A percentile compares a stretch with the other conserved stretches of the same genome.
Evolutionary conservation across 2,113 vertebrate genomes (phyloP).

Genomic region (Pelvicachromis taeniatus): DNA sequence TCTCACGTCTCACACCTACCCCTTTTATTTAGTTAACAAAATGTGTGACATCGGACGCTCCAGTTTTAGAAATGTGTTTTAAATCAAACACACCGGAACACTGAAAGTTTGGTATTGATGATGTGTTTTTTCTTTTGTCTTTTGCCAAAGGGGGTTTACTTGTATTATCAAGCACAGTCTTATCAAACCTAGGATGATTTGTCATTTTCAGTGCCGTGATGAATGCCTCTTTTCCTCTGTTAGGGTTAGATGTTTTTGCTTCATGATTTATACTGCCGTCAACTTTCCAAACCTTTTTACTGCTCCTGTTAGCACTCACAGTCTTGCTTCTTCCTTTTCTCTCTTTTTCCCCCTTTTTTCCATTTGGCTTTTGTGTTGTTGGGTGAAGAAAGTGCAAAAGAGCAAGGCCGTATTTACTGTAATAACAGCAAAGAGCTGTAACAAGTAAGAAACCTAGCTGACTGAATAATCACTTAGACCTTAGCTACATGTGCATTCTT

Average conservation of each 20-base stretch:
- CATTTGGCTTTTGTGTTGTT: neutral
- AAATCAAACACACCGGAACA: neutral
- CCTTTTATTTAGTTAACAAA: constrained; percentile 1
- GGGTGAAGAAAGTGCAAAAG: neutral
- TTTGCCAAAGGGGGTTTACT: neutral
- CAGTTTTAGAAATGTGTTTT: neutral
- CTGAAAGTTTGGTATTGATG: neutral
- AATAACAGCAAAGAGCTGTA: rapidly evolving
- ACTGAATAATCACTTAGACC: neutral
- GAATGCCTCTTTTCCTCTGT: neutral
- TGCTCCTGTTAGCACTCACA: neutral
- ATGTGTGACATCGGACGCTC: constrained; percentile 2
- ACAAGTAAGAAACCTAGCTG: neutral
- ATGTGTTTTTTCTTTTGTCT: neutral
- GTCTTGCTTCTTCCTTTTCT: neutral
- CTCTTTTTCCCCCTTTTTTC: neutral
- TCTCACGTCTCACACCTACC: neutral
- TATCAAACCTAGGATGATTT: neutral
- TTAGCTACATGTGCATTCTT: rapidly evolving
- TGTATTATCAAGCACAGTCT: neutral
- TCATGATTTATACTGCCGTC: neutral
- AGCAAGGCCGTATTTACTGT: neutral
- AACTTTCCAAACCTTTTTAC: neutral
- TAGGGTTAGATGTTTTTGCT: neutral
- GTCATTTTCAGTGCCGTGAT: neutral